Evolutionary conservation across 2,113 vertebrate species (phyloP), one percentile per base, ranked within the genome.

Genomic region (Eurystomus gularis): DNA sequence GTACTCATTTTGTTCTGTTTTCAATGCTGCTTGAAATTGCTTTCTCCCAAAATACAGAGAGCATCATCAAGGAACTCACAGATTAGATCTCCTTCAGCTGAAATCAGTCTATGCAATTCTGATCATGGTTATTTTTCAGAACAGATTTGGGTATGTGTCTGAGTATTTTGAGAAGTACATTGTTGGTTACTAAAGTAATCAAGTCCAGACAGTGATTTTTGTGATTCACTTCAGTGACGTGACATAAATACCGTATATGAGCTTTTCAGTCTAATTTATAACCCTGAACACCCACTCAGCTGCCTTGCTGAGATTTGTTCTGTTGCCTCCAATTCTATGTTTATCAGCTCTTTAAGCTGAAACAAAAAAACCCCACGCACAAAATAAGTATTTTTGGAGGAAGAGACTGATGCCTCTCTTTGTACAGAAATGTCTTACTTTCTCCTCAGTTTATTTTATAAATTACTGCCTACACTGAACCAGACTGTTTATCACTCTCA

Each of bases 381-480:
- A 35, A 73, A 37, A 46, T 26, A 85, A 73, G 21, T 58, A 70
- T 91, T 88, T 93, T 49, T 65, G 40, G 89, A 57, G 52, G 81
- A 62, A 69, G 52, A 92, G 82, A 91, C 70, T 64, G 92, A 96
- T 94, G 91, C 28, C 25, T 80, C 31, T 61, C 69, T 61, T 44
- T 93, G 52, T 13, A 54, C 28, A n/a, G 29, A 29, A 70, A 79
- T 0, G 9, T 66, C 68, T 86, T 95, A 57, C 68, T 44, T 18
- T 68, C 83, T 61, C 82, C 49, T 72, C 7, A 1, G 37, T 5
- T 93, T 78, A 79, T 80, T 91, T 95, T 75, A 93, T 85, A 96
- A 97, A 94, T 95, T 61, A 42, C 84, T 82, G 75, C 86, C 82
- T 79, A 37, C 62, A 64, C 58, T 18, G 31, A 84, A 77, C 49